Base-by-base conservation (phyloP, 2,113 vertebrate species). In the Ranitomeya variabilis region DNA sequence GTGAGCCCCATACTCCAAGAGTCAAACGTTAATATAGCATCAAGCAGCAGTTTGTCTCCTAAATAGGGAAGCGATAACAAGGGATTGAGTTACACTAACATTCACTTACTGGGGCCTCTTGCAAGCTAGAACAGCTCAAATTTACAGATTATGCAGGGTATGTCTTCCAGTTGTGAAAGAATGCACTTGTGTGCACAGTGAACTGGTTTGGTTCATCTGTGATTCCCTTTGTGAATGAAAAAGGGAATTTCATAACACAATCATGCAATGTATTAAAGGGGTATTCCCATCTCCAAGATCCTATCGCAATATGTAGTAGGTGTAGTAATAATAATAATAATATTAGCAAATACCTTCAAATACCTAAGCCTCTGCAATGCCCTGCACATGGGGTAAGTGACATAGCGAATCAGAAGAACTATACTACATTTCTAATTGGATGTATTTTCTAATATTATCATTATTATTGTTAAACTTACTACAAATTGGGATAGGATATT, bases 11-110 rank as follows among this genome's bases (percentile, higher is more conserved):
- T 89, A 79, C 87, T 89, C 87, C 59, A 71, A 79, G 87, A 84
- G 87, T 89, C 87, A 89, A 89, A 62, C 59, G 81, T 85, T 89
- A 89, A 89, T 89, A 85, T 89, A 89, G 87, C 87, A 89, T 84
- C 87, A 89, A 83, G 87, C 87, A 85, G 73, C 87, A 89, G 87
- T 85, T 89, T 85, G 87, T 89, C 87, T 89, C 87, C 87, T 85
- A 89, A 89, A 89, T 89, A 89, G 82, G 87, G 87, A 89, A 89
- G 87, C 74, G 82, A 89, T 89, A 89, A 85, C 87, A 83, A 89
- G 87, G 64, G 73, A 89, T 89, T 69, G 67, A 76, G 74, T 89
- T 89, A 85, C 87, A 89, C 62, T 82, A 89, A 89, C 73, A 89
- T 69, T 89, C 87, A 85, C 83, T 89, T 89, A 85, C 87, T 84